Evolutionary conservation across 2,888 invertebrate genomes (phyloP).

Genomic region (Ligdia adustata): DNA sequence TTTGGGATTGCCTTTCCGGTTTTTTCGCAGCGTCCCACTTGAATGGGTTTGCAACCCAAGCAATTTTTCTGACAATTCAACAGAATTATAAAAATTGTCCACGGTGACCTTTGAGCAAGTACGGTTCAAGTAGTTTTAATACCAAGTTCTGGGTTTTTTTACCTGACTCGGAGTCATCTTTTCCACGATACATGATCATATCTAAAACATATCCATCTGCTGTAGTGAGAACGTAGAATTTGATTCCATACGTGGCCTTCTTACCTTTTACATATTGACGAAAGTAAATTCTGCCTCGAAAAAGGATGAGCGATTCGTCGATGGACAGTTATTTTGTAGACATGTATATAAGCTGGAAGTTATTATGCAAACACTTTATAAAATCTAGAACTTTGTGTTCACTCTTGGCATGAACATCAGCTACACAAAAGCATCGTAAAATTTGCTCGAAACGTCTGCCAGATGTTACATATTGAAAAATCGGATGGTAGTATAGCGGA

Average conservation of each 20-base stretch:
- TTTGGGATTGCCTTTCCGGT: constrained; percentile 34
- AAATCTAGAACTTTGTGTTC: constrained; percentile 30
- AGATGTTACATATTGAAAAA: constrained; percentile 25
- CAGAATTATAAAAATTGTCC: constrained; percentile 39
- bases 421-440: constrained; percentile 35
- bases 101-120: constrained; percentile 35
- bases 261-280: too few relatives aligned
- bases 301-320: too few relatives aligned
- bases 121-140: constrained; percentile 32
- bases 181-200: constrained; percentile 40
- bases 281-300: too few relatives aligned
- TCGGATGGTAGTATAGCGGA: constrained; percentile 21
- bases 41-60: constrained; percentile 33
- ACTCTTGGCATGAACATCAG: constrained; percentile 34
- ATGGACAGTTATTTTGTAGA: too few relatives aligned
- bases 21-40: constrained; percentile 32
- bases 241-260: constrained; percentile 44
- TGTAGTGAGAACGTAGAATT: constrained; percentile 42
- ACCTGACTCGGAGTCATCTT: constrained; percentile 20
- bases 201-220: constrained; percentile 44
- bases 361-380: constrained; percentile 26
- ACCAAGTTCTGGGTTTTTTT: constrained; percentile 34
- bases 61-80: constrained; percentile 30
- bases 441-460: constrained; percentile 34
- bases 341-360: too few relatives aligned